phyloP scores from a whole-genome alignment of 2,113 vertebrate genomes.

The Lasiurus cinereus region DNA sequence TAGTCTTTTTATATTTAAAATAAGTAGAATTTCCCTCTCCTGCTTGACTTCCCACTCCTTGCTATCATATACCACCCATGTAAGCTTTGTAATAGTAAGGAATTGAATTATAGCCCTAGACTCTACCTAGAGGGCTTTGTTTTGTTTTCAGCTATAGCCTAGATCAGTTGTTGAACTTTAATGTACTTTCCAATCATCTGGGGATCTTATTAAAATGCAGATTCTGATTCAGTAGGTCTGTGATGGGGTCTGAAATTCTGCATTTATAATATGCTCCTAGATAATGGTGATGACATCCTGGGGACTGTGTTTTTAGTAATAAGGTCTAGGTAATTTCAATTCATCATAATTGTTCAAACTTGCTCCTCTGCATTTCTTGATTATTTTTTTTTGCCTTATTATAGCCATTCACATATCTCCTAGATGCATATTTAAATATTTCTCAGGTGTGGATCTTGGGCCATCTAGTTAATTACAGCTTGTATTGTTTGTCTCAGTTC shows the following conservation, averaged over 20 bases:
- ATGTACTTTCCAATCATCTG: neutral
- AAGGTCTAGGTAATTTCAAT: neutral
- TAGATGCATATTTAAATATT: neutral
- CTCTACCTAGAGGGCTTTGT: neutral
- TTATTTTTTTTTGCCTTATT: neutral
- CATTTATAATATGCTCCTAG: neutral
- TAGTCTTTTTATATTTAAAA: constrained; percentile 19
- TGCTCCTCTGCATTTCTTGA: neutral
- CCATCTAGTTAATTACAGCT: neutral
- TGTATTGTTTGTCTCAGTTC: neutral
- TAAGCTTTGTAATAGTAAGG: constrained; percentile 31
- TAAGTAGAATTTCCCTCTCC: neutral
- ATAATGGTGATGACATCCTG: neutral
- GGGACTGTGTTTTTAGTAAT: neutral
- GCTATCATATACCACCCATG: neutral
- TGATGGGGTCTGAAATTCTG: neutral
- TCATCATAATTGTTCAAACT: neutral
- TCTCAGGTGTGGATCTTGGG: neutral
- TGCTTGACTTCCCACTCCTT: neutral
- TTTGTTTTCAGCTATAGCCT: neutral
- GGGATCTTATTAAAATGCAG: neutral
- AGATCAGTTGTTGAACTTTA: constrained; percentile 23
- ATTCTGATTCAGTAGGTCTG: neutral
- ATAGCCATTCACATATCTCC: neutral
- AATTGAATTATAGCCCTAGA: neutral